phyloP scores from a whole-genome alignment of 1,140 invertebrate species.

The Caerostris extrusa region DNA sequence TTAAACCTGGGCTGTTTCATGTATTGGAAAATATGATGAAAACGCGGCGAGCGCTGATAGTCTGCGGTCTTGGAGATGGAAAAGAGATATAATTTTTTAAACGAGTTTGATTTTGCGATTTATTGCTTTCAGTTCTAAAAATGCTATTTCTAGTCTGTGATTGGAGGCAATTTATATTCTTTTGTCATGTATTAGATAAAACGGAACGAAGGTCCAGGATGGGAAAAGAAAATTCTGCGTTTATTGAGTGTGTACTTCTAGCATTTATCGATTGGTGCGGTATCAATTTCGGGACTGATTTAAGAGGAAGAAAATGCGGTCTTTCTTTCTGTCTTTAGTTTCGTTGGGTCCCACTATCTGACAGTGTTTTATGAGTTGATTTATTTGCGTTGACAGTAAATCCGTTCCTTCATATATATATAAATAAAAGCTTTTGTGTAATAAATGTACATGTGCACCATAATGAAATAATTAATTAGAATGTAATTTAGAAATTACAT shows the following conservation, averaged over 20 bases:
- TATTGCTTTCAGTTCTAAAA: slow-evolving; percentile 9
- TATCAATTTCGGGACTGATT: not conserved
- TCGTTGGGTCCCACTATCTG: not conserved
- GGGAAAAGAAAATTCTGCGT: not conserved
- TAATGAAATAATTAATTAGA: too few species aligned
- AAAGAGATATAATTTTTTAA: slow-evolving; percentile 52
- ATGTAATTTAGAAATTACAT: too few species aligned
- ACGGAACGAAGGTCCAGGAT: not conserved
- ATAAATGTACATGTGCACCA: too few species aligned
- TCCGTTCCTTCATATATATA: too few species aligned
- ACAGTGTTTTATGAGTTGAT: too few species aligned
- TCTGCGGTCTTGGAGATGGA: slow-evolving; percentile 42
- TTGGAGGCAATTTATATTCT: slow-evolving; percentile 61
- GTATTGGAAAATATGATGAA: slow-evolving; percentile 61
- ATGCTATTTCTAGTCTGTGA: slow-evolving; percentile 18
- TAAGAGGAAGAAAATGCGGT: not conserved
- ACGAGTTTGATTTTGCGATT: slow-evolving; percentile 52
- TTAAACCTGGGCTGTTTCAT: slow-evolving; percentile 53
- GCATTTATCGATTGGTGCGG: not conserved
- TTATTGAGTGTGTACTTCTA: not conserved
- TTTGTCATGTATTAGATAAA: slow-evolving; percentile 38
- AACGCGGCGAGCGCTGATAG: not conserved
- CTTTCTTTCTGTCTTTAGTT: not conserved
- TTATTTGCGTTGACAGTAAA: too few species aligned
- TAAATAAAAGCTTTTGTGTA: too few species aligned